Conservation (phyloP, 1,140 invertebrate species). For the Bombyx mori region ASM3026992v2 NC_085115.1:6194501-6195000, state of each 20-base stretch:
- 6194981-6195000: slow-evolving; percentile 14
- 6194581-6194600: too few relatives aligned
- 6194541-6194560: too few relatives aligned
- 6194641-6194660: too few relatives aligned
- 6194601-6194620: too few relatives aligned
- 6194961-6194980: slow-evolving; percentile 35
- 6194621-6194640: too few relatives aligned
- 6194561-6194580: too few relatives aligned
- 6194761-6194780: slow-evolving; percentile 37
- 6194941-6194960: slow-evolving; percentile 44
- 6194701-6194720: slow-evolving; percentile 16
- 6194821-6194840: neutral
- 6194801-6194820: too few relatives aligned
- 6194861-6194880: too few relatives aligned
- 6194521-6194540: too few relatives aligned
- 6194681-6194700: slow-evolving; percentile 3
- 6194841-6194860: neutral
- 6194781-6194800: slow-evolving; percentile 7
- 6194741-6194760: slow-evolving; percentile 23
- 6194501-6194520: too few relatives aligned
- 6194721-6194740: slow-evolving; percentile 61
- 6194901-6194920: neutral
- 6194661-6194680: too few relatives aligned
- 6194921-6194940: slow-evolving; percentile 25
- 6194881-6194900: neutral